Conservation (phyloP, 2,113 vertebrate genomes). For the Siniperca chuatsi region DNA sequence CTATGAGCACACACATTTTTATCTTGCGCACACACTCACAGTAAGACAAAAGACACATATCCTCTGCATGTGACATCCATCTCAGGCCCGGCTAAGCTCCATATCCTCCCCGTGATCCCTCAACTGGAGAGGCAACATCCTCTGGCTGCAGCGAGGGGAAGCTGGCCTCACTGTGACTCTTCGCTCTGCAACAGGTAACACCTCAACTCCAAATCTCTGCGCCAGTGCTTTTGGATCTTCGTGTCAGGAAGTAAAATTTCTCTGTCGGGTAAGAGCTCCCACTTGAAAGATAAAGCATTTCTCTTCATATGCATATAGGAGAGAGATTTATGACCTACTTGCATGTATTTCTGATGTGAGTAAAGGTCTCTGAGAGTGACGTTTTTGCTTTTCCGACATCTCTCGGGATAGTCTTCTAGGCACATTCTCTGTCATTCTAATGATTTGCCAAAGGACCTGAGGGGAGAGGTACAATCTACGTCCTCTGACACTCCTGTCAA, state of each 20-base stretch:
- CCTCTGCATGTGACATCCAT: conserved; percentile 74
- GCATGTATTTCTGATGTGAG: neutral
- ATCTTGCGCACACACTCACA: neutral
- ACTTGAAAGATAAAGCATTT: neutral
- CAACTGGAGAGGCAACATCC: conserved; percentile 69
- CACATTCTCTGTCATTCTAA: neutral
- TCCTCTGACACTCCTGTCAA: neutral
- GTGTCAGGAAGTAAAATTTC: neutral
- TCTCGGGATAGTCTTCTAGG: neutral
- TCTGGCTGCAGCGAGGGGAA: conserved; percentile 65
- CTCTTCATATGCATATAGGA: neutral
- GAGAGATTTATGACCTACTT: neutral
- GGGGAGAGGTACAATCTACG: neutral
- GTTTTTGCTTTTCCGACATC: conserved; percentile 17
- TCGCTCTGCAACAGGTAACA: conserved; percentile 74
- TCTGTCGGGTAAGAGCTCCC: conserved; percentile 9
- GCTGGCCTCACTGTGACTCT: conserved; percentile 59
- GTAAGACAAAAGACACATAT: conserved; percentile 69
- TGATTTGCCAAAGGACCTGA: conserved; percentile 15
- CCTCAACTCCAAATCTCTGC: neutral
- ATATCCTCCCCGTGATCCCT: conserved; percentile 73
- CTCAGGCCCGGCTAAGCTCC: conserved; percentile 48
- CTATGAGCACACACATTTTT: neutral
- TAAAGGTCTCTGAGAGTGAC: neutral
- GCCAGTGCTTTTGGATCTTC: neutral